These are phyloP conservation scores for Tetraodon nigroviridis DNA, from an alignment of 2,113 vertebrate genomes.

Conservation along the genomic window DNA sequence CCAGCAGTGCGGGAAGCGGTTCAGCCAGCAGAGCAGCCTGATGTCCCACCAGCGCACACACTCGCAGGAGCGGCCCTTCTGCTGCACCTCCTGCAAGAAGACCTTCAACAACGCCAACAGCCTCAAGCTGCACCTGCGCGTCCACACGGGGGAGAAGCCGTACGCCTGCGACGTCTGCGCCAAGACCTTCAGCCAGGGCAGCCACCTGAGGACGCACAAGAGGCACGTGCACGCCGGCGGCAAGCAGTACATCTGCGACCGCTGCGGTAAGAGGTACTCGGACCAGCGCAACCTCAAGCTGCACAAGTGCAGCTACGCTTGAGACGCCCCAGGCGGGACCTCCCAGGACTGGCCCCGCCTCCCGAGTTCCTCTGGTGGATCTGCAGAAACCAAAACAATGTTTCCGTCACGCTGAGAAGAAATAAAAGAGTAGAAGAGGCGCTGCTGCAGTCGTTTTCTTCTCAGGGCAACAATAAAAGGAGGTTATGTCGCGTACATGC, in stretches of 20 bases:
- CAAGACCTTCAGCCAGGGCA: constrained; percentile 71
- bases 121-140: constrained; percentile 69
- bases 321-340: neutral
- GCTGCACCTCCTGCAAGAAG: constrained; percentile 64
- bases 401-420: too few species aligned
- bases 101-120: constrained; percentile 72
- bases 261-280: constrained; percentile 71
- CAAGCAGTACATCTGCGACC: constrained; percentile 75
- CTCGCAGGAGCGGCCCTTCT: constrained; percentile 60
- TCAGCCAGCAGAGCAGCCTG: constrained; percentile 75
- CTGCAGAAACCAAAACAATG: too few species aligned
- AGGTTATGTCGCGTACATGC: too few species aligned
- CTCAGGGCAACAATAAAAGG: too few species aligned
- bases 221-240: constrained; percentile 70
- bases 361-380: too few species aligned
- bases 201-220: constrained; percentile 72
- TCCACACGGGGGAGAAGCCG: constrained; percentile 72
- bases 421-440: too few species aligned
- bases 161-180: constrained; percentile 68
- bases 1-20: constrained; percentile 67
- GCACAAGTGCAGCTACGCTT: constrained; percentile 72
- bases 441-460: too few species aligned
- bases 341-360: too few species aligned
- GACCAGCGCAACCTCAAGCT: constrained; percentile 71
- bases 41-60: constrained; percentile 68